Evolutionary conservation across 2,113 vertebrate species (phyloP).

Genomic region (Dasyprocta punctata): DNA sequence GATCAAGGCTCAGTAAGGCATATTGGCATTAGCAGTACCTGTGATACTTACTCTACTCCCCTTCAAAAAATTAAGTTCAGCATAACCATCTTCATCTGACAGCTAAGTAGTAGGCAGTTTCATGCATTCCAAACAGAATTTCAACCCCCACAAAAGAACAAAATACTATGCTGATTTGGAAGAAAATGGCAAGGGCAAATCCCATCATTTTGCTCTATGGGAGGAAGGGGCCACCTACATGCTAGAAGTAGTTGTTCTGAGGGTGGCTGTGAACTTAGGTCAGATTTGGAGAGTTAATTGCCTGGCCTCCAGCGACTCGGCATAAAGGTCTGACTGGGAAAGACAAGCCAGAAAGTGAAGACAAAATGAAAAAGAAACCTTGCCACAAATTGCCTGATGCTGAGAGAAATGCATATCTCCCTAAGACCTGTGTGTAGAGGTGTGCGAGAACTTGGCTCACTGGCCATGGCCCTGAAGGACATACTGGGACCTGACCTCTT

Average conservation of each 20-base stretch:
- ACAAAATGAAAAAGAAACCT: not conserved
- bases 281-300: not conserved
- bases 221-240: not conserved
- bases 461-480: not conserved
- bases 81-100: not conserved
- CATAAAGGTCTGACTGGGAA: not conserved
- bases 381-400: not conserved
- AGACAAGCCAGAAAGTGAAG: not conserved
- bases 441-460: not conserved
- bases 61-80: conserved; percentile 14
- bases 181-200: not conserved
- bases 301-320: not conserved
- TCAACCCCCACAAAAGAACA: conserved; percentile 6
- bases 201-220: not conserved
- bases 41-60: not conserved
- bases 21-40: not conserved
- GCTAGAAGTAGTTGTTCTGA: not conserved
- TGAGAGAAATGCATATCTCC: not conserved
- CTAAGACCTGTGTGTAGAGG: too few species aligned
- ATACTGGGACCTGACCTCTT: not conserved
- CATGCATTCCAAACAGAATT: conserved; percentile 25
- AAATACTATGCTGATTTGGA: conserved; percentile 41
- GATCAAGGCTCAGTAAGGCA: not conserved
- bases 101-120: conserved; percentile 19
- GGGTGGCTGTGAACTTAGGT: not conserved